Conservation (phyloP, 1,140 invertebrate genomes). For the Apis cerana region DNA sequence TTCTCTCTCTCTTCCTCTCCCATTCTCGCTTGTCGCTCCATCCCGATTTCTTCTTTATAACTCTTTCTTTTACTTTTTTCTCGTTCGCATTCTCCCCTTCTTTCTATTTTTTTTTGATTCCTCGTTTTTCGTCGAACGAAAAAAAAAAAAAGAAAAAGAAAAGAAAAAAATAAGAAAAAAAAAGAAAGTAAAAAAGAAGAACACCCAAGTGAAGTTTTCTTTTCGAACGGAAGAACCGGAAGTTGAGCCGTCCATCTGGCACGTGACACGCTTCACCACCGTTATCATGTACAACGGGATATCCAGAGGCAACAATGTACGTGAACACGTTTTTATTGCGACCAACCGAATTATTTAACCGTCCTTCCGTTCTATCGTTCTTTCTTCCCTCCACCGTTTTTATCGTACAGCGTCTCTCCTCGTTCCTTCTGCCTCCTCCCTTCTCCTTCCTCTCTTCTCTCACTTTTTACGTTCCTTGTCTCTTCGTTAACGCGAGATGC, state of each 20-base stretch:
- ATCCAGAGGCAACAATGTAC: conserved; percentile 70
- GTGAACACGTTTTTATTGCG: conserved; percentile 59
- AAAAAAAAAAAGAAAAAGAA: background rate
- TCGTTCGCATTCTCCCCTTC: background rate
- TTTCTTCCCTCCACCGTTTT: background rate
- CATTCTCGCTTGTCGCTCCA: background rate
- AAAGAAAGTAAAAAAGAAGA: conserved; percentile 7
- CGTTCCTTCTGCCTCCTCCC: background rate
- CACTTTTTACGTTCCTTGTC: background rate
- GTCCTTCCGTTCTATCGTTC: too few species aligned
- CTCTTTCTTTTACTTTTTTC: background rate
- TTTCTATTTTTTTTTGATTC: background rate
- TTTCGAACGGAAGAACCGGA: conserved; percentile 28
- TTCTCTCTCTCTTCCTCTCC: background rate
- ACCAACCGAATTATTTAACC: conserved; percentile 5
- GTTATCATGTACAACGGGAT: conserved; percentile 70
- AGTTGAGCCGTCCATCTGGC: conserved; percentile 36
- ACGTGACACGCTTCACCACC: conserved; percentile 61
- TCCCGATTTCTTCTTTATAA: too few species aligned
- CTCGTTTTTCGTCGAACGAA: conserved; percentile 19
- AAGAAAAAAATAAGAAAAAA: background rate
- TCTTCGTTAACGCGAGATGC: background rate
- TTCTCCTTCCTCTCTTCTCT: too few species aligned
- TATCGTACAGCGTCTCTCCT: too few species aligned
- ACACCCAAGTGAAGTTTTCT: conserved; percentile 22